phyloP scores from a whole-genome alignment of 2,113 vertebrate species.

The Kobus ellipsiprymnus region DNA sequence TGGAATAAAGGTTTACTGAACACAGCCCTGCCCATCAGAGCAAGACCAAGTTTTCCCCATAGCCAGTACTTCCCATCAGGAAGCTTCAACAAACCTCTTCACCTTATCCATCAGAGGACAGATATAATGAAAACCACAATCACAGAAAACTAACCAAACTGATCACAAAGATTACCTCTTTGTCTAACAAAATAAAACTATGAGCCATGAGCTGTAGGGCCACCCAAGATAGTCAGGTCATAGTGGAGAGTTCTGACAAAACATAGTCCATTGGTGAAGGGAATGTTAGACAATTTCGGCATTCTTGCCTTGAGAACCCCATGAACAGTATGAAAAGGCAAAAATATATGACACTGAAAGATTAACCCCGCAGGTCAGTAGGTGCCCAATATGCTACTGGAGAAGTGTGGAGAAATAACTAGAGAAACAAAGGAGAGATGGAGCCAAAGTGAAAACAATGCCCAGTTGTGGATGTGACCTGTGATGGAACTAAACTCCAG shows the following conservation, averaged over 20 bases:
- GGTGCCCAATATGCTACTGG: background rate
- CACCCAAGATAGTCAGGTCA: background rate
- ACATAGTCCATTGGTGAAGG: background rate
- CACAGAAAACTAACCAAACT: background rate
- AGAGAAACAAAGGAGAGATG: background rate
- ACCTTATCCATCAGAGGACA: background rate
- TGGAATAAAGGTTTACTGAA: background rate
- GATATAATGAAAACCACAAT: background rate
- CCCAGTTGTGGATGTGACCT: background rate
- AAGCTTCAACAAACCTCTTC: background rate
- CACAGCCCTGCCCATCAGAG: background rate
- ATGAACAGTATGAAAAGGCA: background rate
- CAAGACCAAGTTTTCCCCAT: background rate
- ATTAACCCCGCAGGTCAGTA: accelerated
- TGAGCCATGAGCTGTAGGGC: background rate
- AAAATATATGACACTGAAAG: background rate
- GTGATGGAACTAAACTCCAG: background rate
- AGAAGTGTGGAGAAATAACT: background rate
- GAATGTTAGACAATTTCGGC: background rate
- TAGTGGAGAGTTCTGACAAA: background rate
- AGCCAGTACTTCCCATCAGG: background rate
- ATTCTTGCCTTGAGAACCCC: background rate
- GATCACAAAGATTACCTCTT: background rate
- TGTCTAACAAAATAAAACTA: background rate
- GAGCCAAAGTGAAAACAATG: background rate